Base-by-base conservation (phyloP, 2,113 vertebrate genomes). In the Globicephala melas region DNA sequence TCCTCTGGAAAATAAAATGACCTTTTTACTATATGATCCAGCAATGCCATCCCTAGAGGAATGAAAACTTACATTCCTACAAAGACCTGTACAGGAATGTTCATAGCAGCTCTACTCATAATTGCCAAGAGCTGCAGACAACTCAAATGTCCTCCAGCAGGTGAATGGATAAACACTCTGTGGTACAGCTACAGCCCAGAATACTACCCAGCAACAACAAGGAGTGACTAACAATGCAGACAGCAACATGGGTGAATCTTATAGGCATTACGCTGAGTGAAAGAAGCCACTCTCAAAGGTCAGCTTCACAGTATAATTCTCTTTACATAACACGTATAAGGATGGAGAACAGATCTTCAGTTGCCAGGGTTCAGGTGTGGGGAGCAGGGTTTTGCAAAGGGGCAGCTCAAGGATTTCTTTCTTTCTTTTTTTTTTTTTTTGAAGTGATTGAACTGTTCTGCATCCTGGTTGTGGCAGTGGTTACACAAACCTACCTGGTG, bases 31-130 rank as follows among this genome's bases (percentile, higher is more conserved):
- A 23, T 65, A 82, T 60, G 28, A 90, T 76, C 55, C 93, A 84
- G 62, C 50, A 84, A 44, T 86, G 33, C 41, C 41, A 84, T 74
- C 25, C 50, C 47, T 76, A 79, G 36, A 96, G 10, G 95, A 93
- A 87, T 77, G 50, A 96, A 97, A 95, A 84, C 15, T 65, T 84
- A 91, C 12, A 17, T 90, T 92, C n/a, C 20, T 91, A 94, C 47
- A 87, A 93, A 96, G 77, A 86, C 55, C 60, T 93, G 23, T 60
- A 60, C 36, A 91, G 26, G 63, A 71, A 71, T 73, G 36, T 71
- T 95, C 60, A 67, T 58, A 73, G 65, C 79, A 90, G 9, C 65
- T 88, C 62, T 67, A 76, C 11, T 67, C 53, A 76, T n/a, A 79
- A 83, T 60, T 80, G 15, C 62, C 65, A 41, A 96, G 55, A 95